Evolutionary conservation across 1,140 invertebrate species (phyloP), one percentile per base, ranked within the genome.

Genomic region (Megalonaias nervosa): DNA sequence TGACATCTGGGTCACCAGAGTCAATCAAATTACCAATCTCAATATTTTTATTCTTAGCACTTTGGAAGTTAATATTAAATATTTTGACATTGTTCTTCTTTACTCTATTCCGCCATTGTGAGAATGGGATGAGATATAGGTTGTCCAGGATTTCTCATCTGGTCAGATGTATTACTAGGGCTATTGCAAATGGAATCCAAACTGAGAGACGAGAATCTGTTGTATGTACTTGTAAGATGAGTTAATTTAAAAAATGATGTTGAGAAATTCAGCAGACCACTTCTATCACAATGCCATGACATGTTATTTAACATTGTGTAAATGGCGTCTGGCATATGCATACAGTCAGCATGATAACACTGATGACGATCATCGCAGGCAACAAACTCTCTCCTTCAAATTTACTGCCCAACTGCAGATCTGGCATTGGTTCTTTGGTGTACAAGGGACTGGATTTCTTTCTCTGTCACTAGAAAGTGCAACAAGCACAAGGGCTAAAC

Each of bases 201-300:
- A 31, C 58, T 15, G 55, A 71, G 14, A 11, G 16, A 9, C 23
- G n/a, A 60, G 67, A 76, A 71, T 17, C 13, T 23, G 57, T 59
- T 71, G 19, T 56, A 59, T 11, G 67, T 16, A 6, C 61, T n/a
- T 48, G 66, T 60, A 23, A 48, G 9, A 58, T 67, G 60, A 17
- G 67, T 58, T 31, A 64, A 71, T 31, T 77, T 65, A 67, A 77
- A 77, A 26, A 71, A 23, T 61, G 19, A 60, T 0, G 64, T 66
- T 15, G 61, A 48, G 67, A 77, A 77, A 31, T 77, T 72, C 6
- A 71, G 71, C 67, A 79, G 70, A 5, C 77, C 77, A 74, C 71
- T 74, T n/a, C 48, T 62, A 31, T 73, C 67, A 59, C 77, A 79
- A 15, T 79, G 71, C 71, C 66, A 79, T 58, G 71, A 70, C 5